Base-by-base conservation (phyloP, 2,888 invertebrate species). In the Temnothorax rugatulus region DNA sequence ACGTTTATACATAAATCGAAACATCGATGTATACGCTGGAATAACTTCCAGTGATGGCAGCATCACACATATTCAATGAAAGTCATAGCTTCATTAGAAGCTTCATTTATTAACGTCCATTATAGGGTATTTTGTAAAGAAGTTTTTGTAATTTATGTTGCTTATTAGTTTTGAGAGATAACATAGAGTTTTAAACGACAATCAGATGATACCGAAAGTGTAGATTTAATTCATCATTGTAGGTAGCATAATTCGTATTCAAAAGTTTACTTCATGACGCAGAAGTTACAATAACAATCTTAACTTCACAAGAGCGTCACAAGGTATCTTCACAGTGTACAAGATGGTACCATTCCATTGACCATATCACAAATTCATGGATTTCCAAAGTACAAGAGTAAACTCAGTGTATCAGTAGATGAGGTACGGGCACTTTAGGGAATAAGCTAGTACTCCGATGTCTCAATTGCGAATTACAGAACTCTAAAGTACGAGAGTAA, bases 381-480 rank as follows among this genome's bases (percentile, higher is more conserved):
- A 54, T 82, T 82, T 82, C 77, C 82, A 77, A 76, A 82, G 82
- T 82, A 82, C 82, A 76, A 82, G 82, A 77, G 82, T 76, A 82
- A 76, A 82, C 76, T 81, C n/a, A 63, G 82, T 63, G 41, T 54
- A 82, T 63, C 76, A 29, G 82, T 52, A 77, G 76, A 82, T 75
- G 75, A 82, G 63, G 76, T 54, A 82, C 50, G 54, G 63, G 63
- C 82, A 82, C 76, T 82, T 82, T 82, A 76, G 82, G 63, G 82
- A 82, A 82, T 82, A 82, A n/a, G 52, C 63, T 76, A 52, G 41
- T 61, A 76, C 54, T 76, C 63, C 77, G 41, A 76, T 76, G 61
- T 82, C 76, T 82, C 82, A 76, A 82, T 82, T 76, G 77, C 82
- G 63, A 82, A 82, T 82, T 82, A 82, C 54, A 76, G 76, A 82